A percentile compares a stretch with the other conserved stretches of the same genome.
Conservation (phyloP, 2,888 invertebrate genomes). For the Cheilosia scutellata region DNA sequence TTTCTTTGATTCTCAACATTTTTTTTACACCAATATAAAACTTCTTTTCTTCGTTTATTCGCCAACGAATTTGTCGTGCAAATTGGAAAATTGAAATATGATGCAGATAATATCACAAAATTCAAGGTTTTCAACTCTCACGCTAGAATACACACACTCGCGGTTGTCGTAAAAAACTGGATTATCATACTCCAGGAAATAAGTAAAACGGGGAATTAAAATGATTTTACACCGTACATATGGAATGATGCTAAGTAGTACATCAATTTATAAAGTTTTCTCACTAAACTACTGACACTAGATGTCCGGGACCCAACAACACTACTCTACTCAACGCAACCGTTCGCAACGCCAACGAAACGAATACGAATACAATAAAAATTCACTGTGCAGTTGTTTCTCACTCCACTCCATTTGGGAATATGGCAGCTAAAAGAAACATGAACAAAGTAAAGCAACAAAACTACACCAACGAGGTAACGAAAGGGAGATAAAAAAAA, state of each 20-base stretch:
- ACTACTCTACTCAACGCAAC: slow-evolving; percentile 36
- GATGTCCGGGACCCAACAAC: slow-evolving; percentile 36
- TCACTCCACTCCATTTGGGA: slow-evolving; percentile 54
- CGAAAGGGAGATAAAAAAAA: slow-evolving; percentile 27
- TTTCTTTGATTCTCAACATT: slow-evolving; percentile 28
- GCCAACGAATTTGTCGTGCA: slow-evolving; percentile 16
- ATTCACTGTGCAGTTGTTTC: slow-evolving; percentile 50
- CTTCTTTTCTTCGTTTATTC: slow-evolving; percentile 8
- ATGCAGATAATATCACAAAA: slow-evolving; percentile 22
- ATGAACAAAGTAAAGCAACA: slow-evolving; percentile 22
- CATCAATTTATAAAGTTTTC: slow-evolving; percentile 11
- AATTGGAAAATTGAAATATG: slow-evolving; percentile 4
- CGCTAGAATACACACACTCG: slow-evolving; percentile 9
- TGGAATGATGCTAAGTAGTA: slow-evolving; percentile 10
- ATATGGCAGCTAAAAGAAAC: slow-evolving; percentile 31
- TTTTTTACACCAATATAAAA: slow-evolving; percentile 16
- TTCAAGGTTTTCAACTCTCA: slow-evolving; percentile 25
- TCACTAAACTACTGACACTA: slow-evolving; percentile 18
- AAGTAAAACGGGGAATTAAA: slow-evolving; percentile 6
- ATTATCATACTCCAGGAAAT: not conserved
- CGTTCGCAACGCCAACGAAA: slow-evolving; percentile 65
- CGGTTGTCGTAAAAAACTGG: not conserved
- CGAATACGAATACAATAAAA: slow-evolving; percentile 63
- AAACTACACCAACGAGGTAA: slow-evolving; percentile 42
- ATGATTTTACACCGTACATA: slow-evolving; percentile 2